A percentile compares a stretch with the other conserved stretches of the same genome.
phyloP scores from a whole-genome alignment of 2,888 invertebrate species.

The Lasioglossum zephyrum region DNA sequence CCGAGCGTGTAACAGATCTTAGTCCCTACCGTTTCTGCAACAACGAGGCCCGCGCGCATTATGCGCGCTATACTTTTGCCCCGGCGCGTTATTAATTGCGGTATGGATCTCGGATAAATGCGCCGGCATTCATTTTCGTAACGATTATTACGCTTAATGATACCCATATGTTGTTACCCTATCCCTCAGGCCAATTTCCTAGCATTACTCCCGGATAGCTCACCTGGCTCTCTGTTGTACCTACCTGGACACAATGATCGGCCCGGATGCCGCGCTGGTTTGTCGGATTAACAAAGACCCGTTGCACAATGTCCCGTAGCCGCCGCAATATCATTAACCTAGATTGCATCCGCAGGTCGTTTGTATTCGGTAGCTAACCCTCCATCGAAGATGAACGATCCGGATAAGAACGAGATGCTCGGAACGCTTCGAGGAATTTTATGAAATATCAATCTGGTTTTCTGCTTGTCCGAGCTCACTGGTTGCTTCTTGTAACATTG shows the following conservation, averaged over 20 bases:
- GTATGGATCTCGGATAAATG: slow-evolving; percentile 31
- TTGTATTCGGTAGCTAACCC: background rate
- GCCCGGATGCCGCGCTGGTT: background rate
- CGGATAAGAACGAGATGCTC: background rate
- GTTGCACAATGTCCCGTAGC: background rate
- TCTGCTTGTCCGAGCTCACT: too few relatives aligned
- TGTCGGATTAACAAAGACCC: slow-evolving; percentile 13
- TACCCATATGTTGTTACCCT: slow-evolving; percentile 31
- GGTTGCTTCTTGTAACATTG: background rate
- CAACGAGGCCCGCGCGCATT: background rate
- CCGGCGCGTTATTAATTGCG: slow-evolving; percentile 37
- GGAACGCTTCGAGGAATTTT: background rate
- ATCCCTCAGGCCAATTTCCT: slow-evolving; percentile 21
- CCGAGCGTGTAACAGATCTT: slow-evolving; percentile 12
- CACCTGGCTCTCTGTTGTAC: background rate
- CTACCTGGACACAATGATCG: slow-evolving; percentile 12
- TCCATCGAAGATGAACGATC: background rate
- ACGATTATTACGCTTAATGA: slow-evolving; percentile 53
- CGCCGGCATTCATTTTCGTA: slow-evolving; percentile 35
- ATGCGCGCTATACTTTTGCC: slow-evolving; percentile 31
- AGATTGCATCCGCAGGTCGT: background rate
- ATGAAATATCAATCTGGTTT: background rate
- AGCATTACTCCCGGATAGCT: slow-evolving; percentile 3
- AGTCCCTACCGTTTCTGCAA: slow-evolving; percentile 25
- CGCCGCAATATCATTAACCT: background rate